Evolutionary conservation across 2,113 vertebrate genomes (phyloP).

Genomic region (Tricholaema leucomelas): DNA sequence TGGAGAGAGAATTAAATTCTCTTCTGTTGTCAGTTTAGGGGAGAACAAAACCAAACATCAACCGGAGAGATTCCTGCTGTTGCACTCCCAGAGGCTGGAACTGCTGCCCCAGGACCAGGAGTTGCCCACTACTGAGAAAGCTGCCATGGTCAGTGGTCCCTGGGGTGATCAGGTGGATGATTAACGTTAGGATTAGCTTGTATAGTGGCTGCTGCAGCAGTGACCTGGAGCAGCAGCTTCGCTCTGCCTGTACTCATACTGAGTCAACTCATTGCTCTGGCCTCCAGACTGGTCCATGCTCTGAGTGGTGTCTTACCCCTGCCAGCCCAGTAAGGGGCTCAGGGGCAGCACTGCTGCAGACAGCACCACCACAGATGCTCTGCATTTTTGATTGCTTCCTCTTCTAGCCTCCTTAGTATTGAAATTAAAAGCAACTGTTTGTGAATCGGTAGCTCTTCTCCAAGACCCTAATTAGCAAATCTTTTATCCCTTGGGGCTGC

Average conservation of each 20-base stretch:
- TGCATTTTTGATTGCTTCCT: background rate
- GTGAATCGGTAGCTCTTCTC: conserved; percentile 62
- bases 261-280: background rate
- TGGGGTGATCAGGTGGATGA: background rate
- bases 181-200: background rate
- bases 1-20: conserved; percentile 39
- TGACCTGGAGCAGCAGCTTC: background rate
- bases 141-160: fast-evolving
- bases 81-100: background rate
- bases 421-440: conserved; percentile 68
- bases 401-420: conserved; percentile 53
- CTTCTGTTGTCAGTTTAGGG: conserved; percentile 20
- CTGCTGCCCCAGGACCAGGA: background rate
- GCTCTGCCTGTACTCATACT: background rate
- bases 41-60: conserved; percentile 31
- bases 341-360: background rate
- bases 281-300: background rate
- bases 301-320: background rate
- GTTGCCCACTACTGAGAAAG: background rate
- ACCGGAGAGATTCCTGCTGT: background rate
- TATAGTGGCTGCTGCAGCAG: background rate
- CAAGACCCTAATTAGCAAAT: conserved; percentile 66
- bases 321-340: background rate
- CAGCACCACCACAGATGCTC: conserved; percentile 27
- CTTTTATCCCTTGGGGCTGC: conserved; percentile 56